phyloP scores from a whole-genome alignment of 2,888 invertebrate species.

The Nebria brevicollis region DNA sequence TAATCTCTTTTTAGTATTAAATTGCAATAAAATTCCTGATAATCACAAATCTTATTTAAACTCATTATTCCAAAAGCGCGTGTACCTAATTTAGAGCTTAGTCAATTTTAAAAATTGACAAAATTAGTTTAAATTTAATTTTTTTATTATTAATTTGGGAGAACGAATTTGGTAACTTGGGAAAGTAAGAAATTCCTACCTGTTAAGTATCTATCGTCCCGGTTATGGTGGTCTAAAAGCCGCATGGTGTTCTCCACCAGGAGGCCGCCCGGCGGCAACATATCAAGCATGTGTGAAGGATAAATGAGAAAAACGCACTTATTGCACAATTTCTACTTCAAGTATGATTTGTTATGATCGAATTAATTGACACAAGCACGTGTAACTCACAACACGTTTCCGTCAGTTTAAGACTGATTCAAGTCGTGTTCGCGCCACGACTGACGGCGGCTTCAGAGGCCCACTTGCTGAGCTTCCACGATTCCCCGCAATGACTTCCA shows the following conservation, averaged over 20 bases:
- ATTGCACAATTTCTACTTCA: background rate
- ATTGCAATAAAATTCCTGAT: too few species aligned
- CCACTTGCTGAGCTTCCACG: constrained; percentile 19
- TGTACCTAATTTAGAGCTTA: too few species aligned
- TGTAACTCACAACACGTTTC: constrained; percentile 15
- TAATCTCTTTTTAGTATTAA: too few species aligned
- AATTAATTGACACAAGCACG: constrained; percentile 23
- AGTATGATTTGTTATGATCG: background rate
- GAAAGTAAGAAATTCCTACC: background rate
- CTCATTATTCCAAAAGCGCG: too few species aligned
- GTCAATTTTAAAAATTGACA: too few species aligned
- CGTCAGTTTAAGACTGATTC: constrained; percentile 8
- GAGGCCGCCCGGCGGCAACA: constrained; percentile 27
- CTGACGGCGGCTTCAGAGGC: constrained; percentile 18
- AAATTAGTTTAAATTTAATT: too few species aligned
- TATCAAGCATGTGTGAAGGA: constrained; percentile 30
- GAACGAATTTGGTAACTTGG: too few species aligned
- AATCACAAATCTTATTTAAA: too few species aligned
- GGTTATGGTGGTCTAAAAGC: constrained; percentile 12
- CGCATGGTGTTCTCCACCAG: constrained; percentile 14
- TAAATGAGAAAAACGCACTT: background rate
- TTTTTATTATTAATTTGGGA: too few species aligned
- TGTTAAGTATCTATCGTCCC: constrained; percentile 29
- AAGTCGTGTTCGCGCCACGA: constrained; percentile 22
- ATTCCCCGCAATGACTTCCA: constrained; percentile 3